Base-by-base conservation (phyloP, 2,888 invertebrate genomes). In the Noctuana brunneofusca region DNA sequence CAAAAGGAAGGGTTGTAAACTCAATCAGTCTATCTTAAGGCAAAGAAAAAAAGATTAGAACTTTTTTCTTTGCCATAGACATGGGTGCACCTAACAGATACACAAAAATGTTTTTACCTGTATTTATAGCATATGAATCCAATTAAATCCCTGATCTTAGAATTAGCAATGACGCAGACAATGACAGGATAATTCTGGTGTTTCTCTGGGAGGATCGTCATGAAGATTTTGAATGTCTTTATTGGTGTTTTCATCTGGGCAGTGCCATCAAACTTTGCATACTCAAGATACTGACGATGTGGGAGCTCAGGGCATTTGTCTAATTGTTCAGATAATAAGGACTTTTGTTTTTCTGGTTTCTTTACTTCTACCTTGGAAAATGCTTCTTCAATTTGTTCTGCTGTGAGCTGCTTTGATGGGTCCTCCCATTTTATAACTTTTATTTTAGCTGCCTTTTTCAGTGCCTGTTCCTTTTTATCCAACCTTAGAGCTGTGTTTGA, bases 101-200 rank as follows among this genome's bases (percentile, higher is more conserved):
- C n/a, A n/a, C n/a, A n/a, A n/a, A n/a, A n/a, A n/a, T n/a, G n/a
- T n/a, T n/a, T 11, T 43, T 43, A 91, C 94, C 94, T 89, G 93
- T 94, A 96, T 89, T 97, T 96, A 80, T 97, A 97, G 87, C 98
- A 96, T 74, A 97, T 97, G 59, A 98, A 94, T 35, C 99, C 99
- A 79, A 99, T 97, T 32, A 98, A 93, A 81, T 99, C 98, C 73
- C 94, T 93, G 60, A 98, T 96, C 89, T 96, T 97, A 24, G 98
- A 97, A 73, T 94, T 94, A 16, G 96, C 94, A 64, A 97, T 92
- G 57, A 98, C 96, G 74, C 95, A 94, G 58, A 97, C 94, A 73
- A 94, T 93, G 81, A 98, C 89, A 0, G 98, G 98, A 87, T 97
- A 97, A 70, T 95, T 94, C 68, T 97, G 94, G 67, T 96, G 94